Evolutionary conservation across 2,797 vertebrate genomes (phyloP).

Genomic region (Sardinella longiceps): DNA sequence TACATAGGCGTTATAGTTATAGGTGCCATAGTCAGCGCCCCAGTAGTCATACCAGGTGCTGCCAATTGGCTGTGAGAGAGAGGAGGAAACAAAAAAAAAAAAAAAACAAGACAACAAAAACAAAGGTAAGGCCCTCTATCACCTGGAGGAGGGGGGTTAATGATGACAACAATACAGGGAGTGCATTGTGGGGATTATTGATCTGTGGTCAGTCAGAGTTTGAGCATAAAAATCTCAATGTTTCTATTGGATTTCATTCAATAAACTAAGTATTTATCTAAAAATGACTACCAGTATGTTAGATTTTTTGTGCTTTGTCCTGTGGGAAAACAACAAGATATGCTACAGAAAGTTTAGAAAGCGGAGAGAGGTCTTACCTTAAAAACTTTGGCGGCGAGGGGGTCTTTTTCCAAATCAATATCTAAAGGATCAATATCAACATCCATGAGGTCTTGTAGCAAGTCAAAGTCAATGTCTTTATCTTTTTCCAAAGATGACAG

Average conservation of each 20-base stretch:
- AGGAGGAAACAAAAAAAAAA: conserved; percentile 24
- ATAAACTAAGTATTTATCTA: not conserved
- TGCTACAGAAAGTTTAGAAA: conserved; percentile 9
- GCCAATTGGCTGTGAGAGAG: conserved; percentile 87
- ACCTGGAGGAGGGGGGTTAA: not conserved
- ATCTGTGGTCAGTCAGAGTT: not conserved
- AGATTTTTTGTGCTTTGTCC: not conserved
- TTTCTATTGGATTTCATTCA: not conserved
- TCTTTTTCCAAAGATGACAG: conserved; percentile 99
- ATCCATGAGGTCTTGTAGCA: conserved; percentile 99
- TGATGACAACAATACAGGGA: not conserved
- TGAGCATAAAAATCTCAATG: not conserved
- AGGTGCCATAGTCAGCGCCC: conserved; percentile 96
- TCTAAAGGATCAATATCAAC: conserved; percentile 99
- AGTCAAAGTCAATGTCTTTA: conserved; percentile 99
- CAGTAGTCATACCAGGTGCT: conserved; percentile 99
- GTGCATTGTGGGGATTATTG: not conserved
- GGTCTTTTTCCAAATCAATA: conserved; percentile 99
- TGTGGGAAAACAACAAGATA: not conserved
- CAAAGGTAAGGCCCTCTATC: conserved; percentile 8
- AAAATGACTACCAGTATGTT: not conserved
- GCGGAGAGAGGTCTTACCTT: conserved; percentile 82
- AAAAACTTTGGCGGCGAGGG: conserved; percentile 98
- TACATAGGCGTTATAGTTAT: conserved; percentile 96
- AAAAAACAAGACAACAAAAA: conserved; percentile 14